Base-by-base conservation (phyloP, 2,113 vertebrate species). In the Genyomyrus donnyi region DNA sequence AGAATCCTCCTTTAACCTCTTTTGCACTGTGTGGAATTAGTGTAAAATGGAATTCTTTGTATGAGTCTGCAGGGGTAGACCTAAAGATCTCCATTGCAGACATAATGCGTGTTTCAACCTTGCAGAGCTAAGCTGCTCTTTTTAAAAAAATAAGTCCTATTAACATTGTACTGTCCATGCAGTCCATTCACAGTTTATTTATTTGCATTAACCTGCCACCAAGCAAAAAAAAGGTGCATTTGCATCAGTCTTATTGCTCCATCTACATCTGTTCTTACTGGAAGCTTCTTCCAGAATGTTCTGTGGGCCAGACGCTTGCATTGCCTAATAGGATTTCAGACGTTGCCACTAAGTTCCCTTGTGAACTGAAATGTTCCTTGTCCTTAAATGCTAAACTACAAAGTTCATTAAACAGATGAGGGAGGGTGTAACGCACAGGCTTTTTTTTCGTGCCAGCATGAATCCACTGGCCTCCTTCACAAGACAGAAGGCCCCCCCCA, bases 331-430 rank as follows among this genome's bases (percentile, higher is more conserved):
- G 90, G 91, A 91, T 90, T 91, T 88, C 87, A 88, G 74, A 13
- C 90, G 74, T 35, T 46, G 86, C 90, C 70, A 45, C 90, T 91
- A 89, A 91, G 77, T 89, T 91, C 90, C 83, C 90, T 89, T 91
- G 89, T 91, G 90, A 88, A 90, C 88, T 50, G 90, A 89, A 84
- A 87, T 83, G 88, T 62, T 89, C 85, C 87, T 91, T 87, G 62
- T 50, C 89, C 89, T 91, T 90, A 90, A 90, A 91, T 66, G 87
- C 84, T 80, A 58, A 89, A 86, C 90, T 92, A 90, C 90, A 92
- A 92, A 92, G 90, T 91, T 91, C 87, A 92, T 92, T 92, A 87
- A 85, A 90, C 90, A 85, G 90, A 92, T 87, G 90, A 83, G 86
- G 50, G 87, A 90, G 85, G 77, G 88, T 90, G 91, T 90, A 85